Percentiles rank a stretch among this genome's conserved stretches.
Evolutionary conservation across 2,113 vertebrate genomes (phyloP).

Genomic region (Oncorhynchus tshawytscha): DNA sequence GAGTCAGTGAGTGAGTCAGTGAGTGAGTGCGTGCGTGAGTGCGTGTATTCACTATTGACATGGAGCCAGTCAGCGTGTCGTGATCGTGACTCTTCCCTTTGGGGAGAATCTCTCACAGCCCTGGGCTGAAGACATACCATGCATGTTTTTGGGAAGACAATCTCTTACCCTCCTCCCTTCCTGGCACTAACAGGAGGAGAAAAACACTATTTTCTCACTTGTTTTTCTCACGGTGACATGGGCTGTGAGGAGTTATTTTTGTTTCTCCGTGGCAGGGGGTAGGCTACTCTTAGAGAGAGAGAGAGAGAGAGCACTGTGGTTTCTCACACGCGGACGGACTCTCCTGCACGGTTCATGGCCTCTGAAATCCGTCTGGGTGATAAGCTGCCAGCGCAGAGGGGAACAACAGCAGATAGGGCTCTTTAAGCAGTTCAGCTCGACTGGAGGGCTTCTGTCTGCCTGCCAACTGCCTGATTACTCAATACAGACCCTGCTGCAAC

Average conservation of each 20-base stretch:
- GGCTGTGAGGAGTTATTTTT: slow-evolving; percentile 39
- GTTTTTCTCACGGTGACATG: slow-evolving; percentile 52
- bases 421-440: slow-evolving; percentile 71
- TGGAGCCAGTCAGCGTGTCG: slow-evolving; percentile 52
- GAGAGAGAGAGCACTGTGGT: slow-evolving; percentile 39
- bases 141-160: slow-evolving; percentile 1
- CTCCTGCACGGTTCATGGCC: slow-evolving; percentile 66
- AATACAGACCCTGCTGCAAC: slow-evolving; percentile 54
- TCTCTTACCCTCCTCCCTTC: slow-evolving; percentile 37
- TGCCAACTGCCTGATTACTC: slow-evolving; percentile 74
- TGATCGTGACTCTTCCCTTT: slow-evolving; percentile 52
- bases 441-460: slow-evolving; percentile 68
- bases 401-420: slow-evolving; percentile 69
- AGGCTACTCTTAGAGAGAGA: slow-evolving; percentile 44
- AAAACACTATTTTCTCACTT: slow-evolving; percentile 10
- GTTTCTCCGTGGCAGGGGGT: slow-evolving; percentile 34
- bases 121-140: slow-evolving; percentile 1
- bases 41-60: slow-evolving; percentile 43
- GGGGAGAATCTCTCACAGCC: slow-evolving; percentile 45
- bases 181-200: slow-evolving; percentile 30
- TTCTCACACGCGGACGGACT: slow-evolving; percentile 64
- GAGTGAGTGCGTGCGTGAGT: slow-evolving; percentile 21
- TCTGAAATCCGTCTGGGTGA: slow-evolving; percentile 72
- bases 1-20: slow-evolving; percentile 9
- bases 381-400: slow-evolving; percentile 66